Percentiles rank a stretch among this genome's conserved stretches.
Evolutionary conservation across 2,113 vertebrate species (phyloP).

Genomic region (Pygoscelis adeliae): DNA sequence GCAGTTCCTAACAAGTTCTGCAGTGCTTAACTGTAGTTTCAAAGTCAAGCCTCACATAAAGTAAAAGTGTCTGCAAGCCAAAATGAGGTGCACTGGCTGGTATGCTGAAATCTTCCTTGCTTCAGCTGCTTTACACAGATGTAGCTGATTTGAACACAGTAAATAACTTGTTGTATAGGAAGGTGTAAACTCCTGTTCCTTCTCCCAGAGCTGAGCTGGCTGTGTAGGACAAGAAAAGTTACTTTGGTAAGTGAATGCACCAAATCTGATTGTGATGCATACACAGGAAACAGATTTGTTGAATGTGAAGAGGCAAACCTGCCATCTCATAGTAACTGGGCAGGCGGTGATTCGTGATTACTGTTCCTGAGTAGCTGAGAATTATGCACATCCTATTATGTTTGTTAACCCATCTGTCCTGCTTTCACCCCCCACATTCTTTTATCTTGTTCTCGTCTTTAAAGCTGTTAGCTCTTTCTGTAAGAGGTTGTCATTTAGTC

Average conservation of each 20-base stretch:
- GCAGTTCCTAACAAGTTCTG: background rate
- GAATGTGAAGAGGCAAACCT: constrained; percentile 36
- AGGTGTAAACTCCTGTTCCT: background rate
- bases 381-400: constrained; percentile 59
- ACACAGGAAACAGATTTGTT: constrained; percentile 35
- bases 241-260: background rate
- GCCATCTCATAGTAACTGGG: constrained; percentile 37
- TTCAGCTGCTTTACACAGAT: background rate
- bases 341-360: constrained; percentile 52
- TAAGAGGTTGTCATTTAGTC: background rate
- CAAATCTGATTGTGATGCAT: background rate
- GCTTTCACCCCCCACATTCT: background rate
- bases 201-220: background rate
- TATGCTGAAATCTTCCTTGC: background rate
- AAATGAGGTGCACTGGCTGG: background rate
- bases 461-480: constrained; percentile 7
- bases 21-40: background rate
- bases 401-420: constrained; percentile 60
- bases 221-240: background rate
- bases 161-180: background rate
- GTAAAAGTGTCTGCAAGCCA: background rate
- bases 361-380: constrained; percentile 41
- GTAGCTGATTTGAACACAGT: background rate
- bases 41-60: background rate
- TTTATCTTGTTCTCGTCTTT: background rate